Evolutionary conservation across 2,113 vertebrate species (phyloP), one percentile per base, ranked within the genome.

Genomic region (Paradisaea rubra): DNA sequence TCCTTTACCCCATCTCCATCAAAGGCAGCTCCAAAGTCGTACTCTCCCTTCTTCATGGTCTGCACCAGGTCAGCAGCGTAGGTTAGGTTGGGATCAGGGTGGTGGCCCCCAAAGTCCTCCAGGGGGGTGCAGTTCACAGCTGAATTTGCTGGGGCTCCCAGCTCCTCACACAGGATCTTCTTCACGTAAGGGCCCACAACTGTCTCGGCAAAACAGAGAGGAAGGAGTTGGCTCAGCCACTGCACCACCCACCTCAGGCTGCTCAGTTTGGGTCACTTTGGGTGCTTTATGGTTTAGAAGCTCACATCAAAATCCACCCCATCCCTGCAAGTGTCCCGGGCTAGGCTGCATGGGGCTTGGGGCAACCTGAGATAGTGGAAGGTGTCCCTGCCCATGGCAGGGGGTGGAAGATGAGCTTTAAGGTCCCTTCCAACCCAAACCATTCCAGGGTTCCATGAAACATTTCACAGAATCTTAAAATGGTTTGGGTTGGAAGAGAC

Each of bases 71-170:
- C 99, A 11, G 99, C 98, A 49, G 99, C 99, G 0, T 99, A 99
- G 73, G 99, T 99, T 91, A 99, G 96, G 96, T 99, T 99, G 85
- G 99, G 99, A 97, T 99, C 99, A 8, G 99, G 99, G 94, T 99
- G 99, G 96, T 99, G 99, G 42, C 99, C 99, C 13, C 99, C 99
- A 9, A 99, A 99, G 96, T 99, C 99, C 90, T 99, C 99, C 92
- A 99, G 94, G 2, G 99, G 99, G 49, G 98, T 89, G 47, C 99
- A 99, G 95, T 99, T 99, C 49, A 99, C 98, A 2, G 99, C 99
- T 1, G 99, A 99, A 94, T 98, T 98, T 47, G 98, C 99, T 7
- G 99, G 98, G 86, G 99, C 98, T 4, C 99, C 99, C 3, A 99
- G 98, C 82, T 99, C 99, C 94, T 99, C 99, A 37, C 99, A 99